Conservation (phyloP, 2,113 vertebrate genomes). For the Propithecus coquereli region DNA sequence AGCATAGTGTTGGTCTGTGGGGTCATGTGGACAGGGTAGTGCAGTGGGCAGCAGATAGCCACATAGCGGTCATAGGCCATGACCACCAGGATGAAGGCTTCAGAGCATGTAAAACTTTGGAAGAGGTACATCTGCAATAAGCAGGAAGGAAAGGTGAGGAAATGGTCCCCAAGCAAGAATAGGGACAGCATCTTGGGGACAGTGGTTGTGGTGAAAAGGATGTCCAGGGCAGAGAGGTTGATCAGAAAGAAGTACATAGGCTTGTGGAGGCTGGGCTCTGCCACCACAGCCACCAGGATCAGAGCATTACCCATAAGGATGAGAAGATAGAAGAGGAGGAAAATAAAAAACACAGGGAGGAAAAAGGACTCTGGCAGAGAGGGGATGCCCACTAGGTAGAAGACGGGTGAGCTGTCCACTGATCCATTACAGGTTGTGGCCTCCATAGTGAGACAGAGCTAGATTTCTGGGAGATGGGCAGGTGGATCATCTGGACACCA, state of each 20-base stretch:
- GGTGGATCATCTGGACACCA: background rate
- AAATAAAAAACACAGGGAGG: conserved; percentile 52
- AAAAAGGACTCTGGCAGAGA: conserved; percentile 60
- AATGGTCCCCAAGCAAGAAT: conserved; percentile 40
- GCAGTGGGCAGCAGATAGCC: conserved; percentile 62
- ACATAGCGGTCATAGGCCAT: conserved; percentile 68
- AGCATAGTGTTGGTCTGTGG: conserved; percentile 40
- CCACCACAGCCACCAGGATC: conserved; percentile 54
- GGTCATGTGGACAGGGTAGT: conserved; percentile 49
- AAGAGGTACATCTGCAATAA: conserved; percentile 76
- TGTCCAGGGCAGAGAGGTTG: conserved; percentile 71
- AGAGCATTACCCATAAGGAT: conserved; percentile 51
- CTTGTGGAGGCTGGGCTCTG: conserved; percentile 71
- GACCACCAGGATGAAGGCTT: conserved; percentile 73
- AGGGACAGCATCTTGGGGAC: conserved; percentile 70
- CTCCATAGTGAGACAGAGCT: conserved; percentile 12
- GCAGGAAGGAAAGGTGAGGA: conserved; percentile 57
- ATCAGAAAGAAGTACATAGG: conserved; percentile 79
- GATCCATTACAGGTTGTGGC: conserved; percentile 50
- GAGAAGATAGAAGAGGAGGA: conserved; percentile 68
- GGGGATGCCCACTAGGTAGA: conserved; percentile 66
- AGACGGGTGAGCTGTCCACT: background rate
- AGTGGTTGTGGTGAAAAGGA: conserved; percentile 74
- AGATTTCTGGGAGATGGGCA: background rate
- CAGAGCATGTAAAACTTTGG: background rate